These are phyloP conservation scores for Phylloscopus whistleri DNA, from an alignment of 2,113 vertebrate genomes.

Conservation along the genomic window DNA sequence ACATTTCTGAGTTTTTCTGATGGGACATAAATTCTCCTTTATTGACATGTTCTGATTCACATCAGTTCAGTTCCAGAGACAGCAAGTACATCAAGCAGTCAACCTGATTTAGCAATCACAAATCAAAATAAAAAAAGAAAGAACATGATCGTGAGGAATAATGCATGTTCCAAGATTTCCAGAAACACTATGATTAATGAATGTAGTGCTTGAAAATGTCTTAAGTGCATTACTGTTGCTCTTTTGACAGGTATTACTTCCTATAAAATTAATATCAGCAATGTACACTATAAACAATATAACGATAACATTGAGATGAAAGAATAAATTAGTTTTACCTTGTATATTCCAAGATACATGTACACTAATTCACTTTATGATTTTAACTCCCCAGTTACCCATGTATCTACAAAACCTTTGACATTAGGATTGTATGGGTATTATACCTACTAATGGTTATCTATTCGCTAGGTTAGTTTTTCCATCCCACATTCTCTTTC, in stretches of 20 bases:
- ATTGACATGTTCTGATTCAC: not conserved
- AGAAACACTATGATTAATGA: not conserved
- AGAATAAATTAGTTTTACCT: not conserved
- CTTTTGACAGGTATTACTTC: not conserved
- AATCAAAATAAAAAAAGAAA: not conserved
- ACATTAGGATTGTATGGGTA: not conserved
- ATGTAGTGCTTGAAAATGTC: not conserved
- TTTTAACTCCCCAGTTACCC: not conserved
- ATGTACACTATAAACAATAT: not conserved
- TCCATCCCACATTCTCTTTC: not conserved
- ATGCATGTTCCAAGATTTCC: not conserved
- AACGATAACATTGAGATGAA: not conserved
- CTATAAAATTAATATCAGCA: not conserved
- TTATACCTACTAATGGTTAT: not conserved
- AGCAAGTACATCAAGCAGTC: not conserved
- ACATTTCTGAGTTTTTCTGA: not conserved
- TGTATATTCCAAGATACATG: not conserved
- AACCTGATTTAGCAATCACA: not conserved
- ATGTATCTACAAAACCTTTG: not conserved
- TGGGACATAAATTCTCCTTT: not conserved
- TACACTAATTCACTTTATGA: not conserved
- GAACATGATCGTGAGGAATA: not conserved
- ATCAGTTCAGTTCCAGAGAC: not conserved
- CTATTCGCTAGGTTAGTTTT: not conserved
- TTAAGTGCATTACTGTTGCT: not conserved